Evolutionary conservation across 2,888 invertebrate genomes (phyloP).

Genomic region (Aspidapion aeneum): DNA sequence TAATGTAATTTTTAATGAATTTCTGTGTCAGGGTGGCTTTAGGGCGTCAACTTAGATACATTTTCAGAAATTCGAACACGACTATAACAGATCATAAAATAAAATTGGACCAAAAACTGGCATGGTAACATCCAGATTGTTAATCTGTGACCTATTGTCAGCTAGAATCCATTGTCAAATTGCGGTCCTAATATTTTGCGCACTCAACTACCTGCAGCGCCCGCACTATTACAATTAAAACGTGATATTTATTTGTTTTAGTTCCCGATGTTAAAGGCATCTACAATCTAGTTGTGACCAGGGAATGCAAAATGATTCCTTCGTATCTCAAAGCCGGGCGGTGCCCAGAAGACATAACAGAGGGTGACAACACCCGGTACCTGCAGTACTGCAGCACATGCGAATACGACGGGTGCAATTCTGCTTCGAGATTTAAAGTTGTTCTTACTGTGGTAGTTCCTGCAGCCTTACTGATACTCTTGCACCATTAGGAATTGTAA

Average conservation of each 20-base stretch:
- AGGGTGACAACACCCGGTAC: slow-evolving; percentile 16
- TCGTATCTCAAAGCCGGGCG: slow-evolving; percentile 24
- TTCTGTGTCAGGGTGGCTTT: no score
- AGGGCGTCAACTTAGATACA: no score
- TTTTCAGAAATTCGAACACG: no score
- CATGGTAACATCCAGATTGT: no score
- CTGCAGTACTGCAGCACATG: slow-evolving; percentile 30
- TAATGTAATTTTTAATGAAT: no score
- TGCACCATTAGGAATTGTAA: not conserved
- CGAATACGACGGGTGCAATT: slow-evolving; percentile 30
- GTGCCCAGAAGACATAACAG: slow-evolving; percentile 29
- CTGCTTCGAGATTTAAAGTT: slow-evolving; percentile 13
- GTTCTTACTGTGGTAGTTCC: not conserved
- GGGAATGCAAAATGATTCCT: slow-evolving; percentile 31
- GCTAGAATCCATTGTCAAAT: no score
- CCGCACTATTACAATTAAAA: no score
- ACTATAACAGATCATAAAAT: no score
- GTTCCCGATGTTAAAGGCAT: not conserved
- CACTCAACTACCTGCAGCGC: no score
- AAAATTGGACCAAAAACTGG: no score
- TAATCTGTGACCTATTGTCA: no score
- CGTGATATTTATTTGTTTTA: not conserved
- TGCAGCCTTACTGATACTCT: not conserved
- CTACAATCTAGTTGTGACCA: slow-evolving; percentile 14
- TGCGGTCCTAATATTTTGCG: no score